Evolutionary conservation across 2,797 vertebrate genomes (phyloP).

Genomic region (Labeo calbasu): DNA sequence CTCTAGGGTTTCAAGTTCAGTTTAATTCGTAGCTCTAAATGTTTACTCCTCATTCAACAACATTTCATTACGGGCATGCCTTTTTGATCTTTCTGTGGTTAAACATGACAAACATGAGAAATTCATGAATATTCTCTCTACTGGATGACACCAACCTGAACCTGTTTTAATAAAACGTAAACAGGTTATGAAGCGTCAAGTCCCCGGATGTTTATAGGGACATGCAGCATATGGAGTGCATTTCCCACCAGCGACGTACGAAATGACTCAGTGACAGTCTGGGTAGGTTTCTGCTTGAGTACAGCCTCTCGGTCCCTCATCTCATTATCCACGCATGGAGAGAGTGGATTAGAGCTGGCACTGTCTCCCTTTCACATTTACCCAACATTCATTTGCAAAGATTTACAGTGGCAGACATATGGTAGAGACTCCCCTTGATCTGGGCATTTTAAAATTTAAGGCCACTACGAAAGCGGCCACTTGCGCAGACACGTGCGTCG

Average conservation of each 20-base stretch:
- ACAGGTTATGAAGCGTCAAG: conserved; percentile 34
- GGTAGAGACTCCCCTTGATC: not conserved
- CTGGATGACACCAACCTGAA: not conserved
- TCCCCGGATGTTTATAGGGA: conserved; percentile 22
- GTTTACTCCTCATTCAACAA: not conserved
- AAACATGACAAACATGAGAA: not conserved
- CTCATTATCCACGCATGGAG: conserved; percentile 52
- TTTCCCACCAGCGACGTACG: conserved; percentile 39
- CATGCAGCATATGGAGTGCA: conserved; percentile 42
- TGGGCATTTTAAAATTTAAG: not conserved
- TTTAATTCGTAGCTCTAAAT: not conserved
- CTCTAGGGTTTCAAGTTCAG: not conserved
- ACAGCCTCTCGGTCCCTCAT: conserved; percentile 46
- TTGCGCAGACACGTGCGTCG: not conserved
- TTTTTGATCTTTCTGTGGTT: not conserved
- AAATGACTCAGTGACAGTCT: conserved; percentile 53
- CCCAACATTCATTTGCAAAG: conserved; percentile 20
- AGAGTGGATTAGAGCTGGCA: conserved; percentile 35
- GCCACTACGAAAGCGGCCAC: not conserved
- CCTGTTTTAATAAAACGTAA: conserved; percentile 39
- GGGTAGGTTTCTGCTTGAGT: conserved; percentile 40
- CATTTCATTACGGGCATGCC: not conserved
- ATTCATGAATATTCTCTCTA: not conserved
- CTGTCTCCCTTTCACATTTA: conserved; percentile 43
- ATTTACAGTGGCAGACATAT: conserved; percentile 34